These are phyloP conservation scores for Oasisia sp. DNA, from an alignment of 2,888 invertebrate genomes.

Conservation along the genomic window DNA sequence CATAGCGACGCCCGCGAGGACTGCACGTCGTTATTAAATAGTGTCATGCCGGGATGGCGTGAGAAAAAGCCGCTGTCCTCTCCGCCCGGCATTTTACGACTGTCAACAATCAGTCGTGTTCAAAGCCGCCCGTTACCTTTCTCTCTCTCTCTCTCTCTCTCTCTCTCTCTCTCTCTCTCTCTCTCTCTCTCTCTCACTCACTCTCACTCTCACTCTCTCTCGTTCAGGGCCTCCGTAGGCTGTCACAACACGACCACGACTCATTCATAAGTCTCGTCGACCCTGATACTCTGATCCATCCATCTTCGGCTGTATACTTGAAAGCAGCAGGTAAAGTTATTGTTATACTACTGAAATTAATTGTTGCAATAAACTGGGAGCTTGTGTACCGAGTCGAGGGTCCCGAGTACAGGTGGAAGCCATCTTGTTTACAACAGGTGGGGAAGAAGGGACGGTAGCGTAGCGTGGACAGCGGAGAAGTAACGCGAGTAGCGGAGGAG, in stretches of 20 bases:
- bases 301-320: not conserved
- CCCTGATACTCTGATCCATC: not conserved
- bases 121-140: not conserved
- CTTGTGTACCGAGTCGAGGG: not conserved
- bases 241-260: not conserved
- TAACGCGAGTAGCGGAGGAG: too few relatives aligned
- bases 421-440: too few relatives aligned
- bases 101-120: slow-evolving; percentile 14
- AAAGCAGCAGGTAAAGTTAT: not conserved
- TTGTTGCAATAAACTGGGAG: not conserved
- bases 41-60: slow-evolving; percentile 2
- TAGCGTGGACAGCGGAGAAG: too few relatives aligned
- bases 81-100: not conserved
- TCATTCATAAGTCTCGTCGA: not conserved
- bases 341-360: not conserved
- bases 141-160: too few relatives aligned
- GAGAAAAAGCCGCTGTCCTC: not conserved
- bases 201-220: not conserved
- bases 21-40: not conserved
- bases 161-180: too few relatives aligned
- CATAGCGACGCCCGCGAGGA: not conserved
- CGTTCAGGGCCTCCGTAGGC: not conserved
- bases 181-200: too few relatives aligned
- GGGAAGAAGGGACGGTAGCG: too few relatives aligned
- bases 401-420: too few relatives aligned